Base-by-base conservation (phyloP, 2,888 invertebrate species). In the Acleris cristana region DNA sequence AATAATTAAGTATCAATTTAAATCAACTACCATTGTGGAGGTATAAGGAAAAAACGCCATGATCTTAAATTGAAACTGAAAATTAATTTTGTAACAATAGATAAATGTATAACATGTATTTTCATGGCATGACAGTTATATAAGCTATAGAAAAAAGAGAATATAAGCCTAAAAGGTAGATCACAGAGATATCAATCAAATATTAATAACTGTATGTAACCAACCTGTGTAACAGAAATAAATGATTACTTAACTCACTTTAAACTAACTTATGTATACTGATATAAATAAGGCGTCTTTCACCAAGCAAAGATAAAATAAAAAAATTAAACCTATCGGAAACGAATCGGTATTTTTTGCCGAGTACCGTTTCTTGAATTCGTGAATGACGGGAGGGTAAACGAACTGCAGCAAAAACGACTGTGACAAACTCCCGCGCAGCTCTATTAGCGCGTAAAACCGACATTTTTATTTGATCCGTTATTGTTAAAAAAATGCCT, bases 331-430 rank as follows among this genome's bases (percentile, higher is more conserved):
- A 63, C 58, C 62, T 67, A 70, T 70, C 70, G 63, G 69, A 69
- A 69, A 70, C 70, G 70, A 70, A 64, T 62, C 16, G 55, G 65
- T 62, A 57, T 62, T 68, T 68, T 70, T 65, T 61, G 48, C 56
- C 51, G 30, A 52, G 56, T 63, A 69, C 70, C 70, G 70, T 69
- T 70, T 67, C 67, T 67, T 53, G 58, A 64, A 65, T 70, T 70
- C 65, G 69, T 69, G 70, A 70, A 69, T 70, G 65, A 23, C 60
- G 48, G 60, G 16, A 65, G 57, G 69, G 64, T 64, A 67, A 59
- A 68, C 52, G 70, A 70, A 70, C 70, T 64, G 56, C 55, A 21
- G 58, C 68, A 70, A 70, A 70, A 70, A 68, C 59, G 7, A 67
- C 64, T 66, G 64, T 56, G 67, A 67, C 67, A 62, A 69, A 65